A percentile compares a stretch with the other conserved stretches of the same genome.
Evolutionary conservation across 1,140 invertebrate species (phyloP).

Genomic region (Caenorhabditis tropicalis): DNA sequence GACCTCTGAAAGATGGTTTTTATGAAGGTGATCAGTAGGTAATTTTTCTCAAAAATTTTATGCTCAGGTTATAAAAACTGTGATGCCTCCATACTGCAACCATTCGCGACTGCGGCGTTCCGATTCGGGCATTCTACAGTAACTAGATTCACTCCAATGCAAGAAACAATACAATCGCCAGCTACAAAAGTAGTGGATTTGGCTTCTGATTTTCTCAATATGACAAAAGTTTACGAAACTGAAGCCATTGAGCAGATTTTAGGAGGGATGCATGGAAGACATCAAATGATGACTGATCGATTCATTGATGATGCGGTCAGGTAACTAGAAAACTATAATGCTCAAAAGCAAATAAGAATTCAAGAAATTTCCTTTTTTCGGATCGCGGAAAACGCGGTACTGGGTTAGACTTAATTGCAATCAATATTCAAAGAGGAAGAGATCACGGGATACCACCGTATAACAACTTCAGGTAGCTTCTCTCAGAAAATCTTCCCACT

Average conservation of each 20-base stretch:
- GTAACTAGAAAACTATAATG: background rate
- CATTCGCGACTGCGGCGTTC: slow-evolving; percentile 74
- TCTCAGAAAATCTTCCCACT: background rate
- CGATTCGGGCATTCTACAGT: slow-evolving; percentile 77
- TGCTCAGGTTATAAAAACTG: slow-evolving; percentile 66
- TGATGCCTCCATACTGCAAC: slow-evolving; percentile 67
- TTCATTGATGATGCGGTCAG: background rate
- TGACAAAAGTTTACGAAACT: slow-evolving; percentile 63
- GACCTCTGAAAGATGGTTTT: slow-evolving; percentile 53
- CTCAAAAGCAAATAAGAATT: background rate
- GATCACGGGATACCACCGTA: slow-evolving; percentile 77
- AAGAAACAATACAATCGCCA: slow-evolving; percentile 57
- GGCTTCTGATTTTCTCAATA: slow-evolving; percentile 65
- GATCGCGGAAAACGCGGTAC: slow-evolving; percentile 72
- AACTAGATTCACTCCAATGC: slow-evolving; percentile 46
- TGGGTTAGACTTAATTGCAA: slow-evolving; percentile 77
- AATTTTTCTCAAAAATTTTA: slow-evolving; percentile 50
- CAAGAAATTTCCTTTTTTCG: slow-evolving; percentile 63
- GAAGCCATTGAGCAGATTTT: slow-evolving; percentile 63
- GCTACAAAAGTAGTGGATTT: slow-evolving; percentile 61
- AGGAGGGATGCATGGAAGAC: slow-evolving; percentile 65
- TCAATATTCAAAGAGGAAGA: slow-evolving; percentile 81
- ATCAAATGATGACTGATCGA: slow-evolving; percentile 44
- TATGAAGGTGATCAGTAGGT: slow-evolving; percentile 53
- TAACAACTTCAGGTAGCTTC: slow-evolving; percentile 61